A percentile compares a stretch with the other conserved stretches of the same genome.
phyloP scores from a whole-genome alignment of 1,140 invertebrate genomes.

The Orius laevigatus region DNA sequence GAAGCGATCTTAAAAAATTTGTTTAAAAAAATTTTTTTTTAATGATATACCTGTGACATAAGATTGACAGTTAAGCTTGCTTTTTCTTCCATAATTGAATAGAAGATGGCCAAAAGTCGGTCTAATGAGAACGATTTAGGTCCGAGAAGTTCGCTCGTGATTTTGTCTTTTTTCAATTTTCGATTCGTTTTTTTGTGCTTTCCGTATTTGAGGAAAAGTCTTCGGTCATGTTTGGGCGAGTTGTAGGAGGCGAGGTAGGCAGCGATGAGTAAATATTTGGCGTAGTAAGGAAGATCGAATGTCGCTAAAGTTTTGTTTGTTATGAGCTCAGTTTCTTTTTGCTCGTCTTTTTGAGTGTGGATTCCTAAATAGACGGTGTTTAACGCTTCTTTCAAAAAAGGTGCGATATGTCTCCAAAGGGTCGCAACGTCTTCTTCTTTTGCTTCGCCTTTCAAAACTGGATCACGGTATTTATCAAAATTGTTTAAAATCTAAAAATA shows the following conservation, averaged over 20 bases:
- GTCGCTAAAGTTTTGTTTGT: conserved; percentile 36
- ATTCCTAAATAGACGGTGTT: conserved; percentile 63
- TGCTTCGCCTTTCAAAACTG: conserved; percentile 28
- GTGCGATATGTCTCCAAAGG: conserved; percentile 62
- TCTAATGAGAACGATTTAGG: conserved; percentile 70
- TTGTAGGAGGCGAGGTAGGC: conserved; percentile 84
- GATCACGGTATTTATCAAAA: conserved; percentile 21
- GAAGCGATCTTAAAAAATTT: conserved; percentile 13
- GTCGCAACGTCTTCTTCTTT: conserved; percentile 41
- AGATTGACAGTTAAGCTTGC: conserved; percentile 70
- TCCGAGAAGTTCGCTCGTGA: conserved; percentile 32
- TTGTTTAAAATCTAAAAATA: conserved; percentile 18
- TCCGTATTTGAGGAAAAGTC: conserved; percentile 61
- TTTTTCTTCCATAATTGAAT: conserved; percentile 70
- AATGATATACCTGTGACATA: conserved; percentile 44
- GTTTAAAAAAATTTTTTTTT: too few species aligned
- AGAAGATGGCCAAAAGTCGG: conserved; percentile 78
- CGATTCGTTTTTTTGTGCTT: conserved; percentile 26
- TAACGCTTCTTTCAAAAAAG: conserved; percentile 52
- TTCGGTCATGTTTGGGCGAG: conserved; percentile 66
- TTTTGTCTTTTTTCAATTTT: conserved; percentile 34
- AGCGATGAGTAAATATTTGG: conserved; percentile 74
- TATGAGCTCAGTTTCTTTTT: conserved; percentile 8
- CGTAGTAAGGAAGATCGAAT: conserved; percentile 72
- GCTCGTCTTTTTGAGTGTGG: conserved; percentile 11